These are phyloP conservation scores for Colletes collaris DNA, from an alignment of 2,888 invertebrate genomes.

Conservation along the genomic window DNA sequence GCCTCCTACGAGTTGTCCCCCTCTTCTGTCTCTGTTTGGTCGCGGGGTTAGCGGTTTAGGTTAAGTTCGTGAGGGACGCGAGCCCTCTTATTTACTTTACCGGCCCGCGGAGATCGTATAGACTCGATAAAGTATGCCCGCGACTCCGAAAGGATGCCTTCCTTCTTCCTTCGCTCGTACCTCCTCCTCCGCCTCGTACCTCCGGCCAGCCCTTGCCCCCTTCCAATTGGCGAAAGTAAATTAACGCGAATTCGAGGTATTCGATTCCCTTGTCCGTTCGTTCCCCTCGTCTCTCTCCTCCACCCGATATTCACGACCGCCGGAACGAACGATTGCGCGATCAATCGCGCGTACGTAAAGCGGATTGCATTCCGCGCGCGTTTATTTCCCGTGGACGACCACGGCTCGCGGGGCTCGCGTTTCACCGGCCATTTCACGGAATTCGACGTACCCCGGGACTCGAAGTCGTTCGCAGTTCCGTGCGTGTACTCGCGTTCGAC, in stretches of 20 bases:
- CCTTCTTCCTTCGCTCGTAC: conserved; percentile 11
- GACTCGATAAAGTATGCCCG: conserved; percentile 69
- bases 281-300: conserved; percentile 15
- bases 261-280: conserved; percentile 46
- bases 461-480: no score
- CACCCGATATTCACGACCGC: conserved; percentile 36
- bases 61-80: conserved; percentile 74
- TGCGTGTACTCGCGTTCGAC: no score
- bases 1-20: conserved; percentile 20
- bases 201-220: background rate
- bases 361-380: conserved; percentile 38
- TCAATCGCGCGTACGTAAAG: conserved; percentile 33
- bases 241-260: conserved; percentile 66
- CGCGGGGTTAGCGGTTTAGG: conserved; percentile 74
- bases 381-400: background rate
- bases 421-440: background rate
- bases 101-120: conserved; percentile 71
- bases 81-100: conserved; percentile 77
- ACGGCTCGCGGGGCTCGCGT: conserved; percentile 3
- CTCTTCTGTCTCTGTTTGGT: conserved; percentile 11
- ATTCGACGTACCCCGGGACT: background rate
- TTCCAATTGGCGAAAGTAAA: conserved; percentile 64
- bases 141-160: conserved; percentile 62
- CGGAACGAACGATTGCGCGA: conserved; percentile 29
- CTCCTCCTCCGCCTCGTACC: background rate